These are phyloP conservation scores for Zeuzera pyrina DNA, from an alignment of 2,888 invertebrate genomes.

Conservation along the genomic window DNA sequence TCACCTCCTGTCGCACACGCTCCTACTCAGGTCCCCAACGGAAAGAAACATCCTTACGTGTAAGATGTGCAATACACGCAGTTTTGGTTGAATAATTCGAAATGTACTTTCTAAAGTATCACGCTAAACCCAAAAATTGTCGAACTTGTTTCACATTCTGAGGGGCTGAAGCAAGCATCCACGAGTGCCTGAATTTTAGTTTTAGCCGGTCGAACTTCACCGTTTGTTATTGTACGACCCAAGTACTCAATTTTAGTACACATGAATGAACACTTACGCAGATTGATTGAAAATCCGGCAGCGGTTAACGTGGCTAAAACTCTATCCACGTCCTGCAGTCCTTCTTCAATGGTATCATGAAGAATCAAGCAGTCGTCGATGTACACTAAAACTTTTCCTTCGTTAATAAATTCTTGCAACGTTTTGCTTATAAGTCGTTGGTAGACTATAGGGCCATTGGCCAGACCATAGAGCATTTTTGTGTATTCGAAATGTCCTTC, in stretches of 20 bases:
- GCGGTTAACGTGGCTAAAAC: background rate
- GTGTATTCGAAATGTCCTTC: too few relatives aligned
- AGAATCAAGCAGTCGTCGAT: conserved; percentile 23
- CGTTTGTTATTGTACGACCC: too few relatives aligned
- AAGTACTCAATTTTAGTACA: too few relatives aligned
- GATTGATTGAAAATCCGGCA: background rate
- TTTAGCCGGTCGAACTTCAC: too few relatives aligned
- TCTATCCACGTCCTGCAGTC: background rate
- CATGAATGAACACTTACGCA: too few relatives aligned
- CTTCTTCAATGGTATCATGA: background rate
- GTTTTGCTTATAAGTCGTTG: conserved; percentile 15
- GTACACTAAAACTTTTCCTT: conserved; percentile 9
- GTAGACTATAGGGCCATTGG: conserved; percentile 8
- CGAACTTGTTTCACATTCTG: too few relatives aligned
- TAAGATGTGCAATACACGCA: too few relatives aligned
- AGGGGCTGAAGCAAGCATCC: too few relatives aligned
- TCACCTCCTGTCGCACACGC: background rate
- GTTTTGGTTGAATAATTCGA: too few relatives aligned
- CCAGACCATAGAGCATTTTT: conserved; percentile 7
- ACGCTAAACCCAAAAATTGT: conserved; percentile 4
- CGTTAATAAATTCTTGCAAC: conserved; percentile 11
- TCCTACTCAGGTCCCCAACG: too few relatives aligned
- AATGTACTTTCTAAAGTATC: conserved; percentile 4
- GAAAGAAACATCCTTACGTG: too few relatives aligned
- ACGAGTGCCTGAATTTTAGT: too few relatives aligned